phyloP scores from a whole-genome alignment of 2,888 invertebrate genomes.

The Podotricha telesiphe region DNA sequence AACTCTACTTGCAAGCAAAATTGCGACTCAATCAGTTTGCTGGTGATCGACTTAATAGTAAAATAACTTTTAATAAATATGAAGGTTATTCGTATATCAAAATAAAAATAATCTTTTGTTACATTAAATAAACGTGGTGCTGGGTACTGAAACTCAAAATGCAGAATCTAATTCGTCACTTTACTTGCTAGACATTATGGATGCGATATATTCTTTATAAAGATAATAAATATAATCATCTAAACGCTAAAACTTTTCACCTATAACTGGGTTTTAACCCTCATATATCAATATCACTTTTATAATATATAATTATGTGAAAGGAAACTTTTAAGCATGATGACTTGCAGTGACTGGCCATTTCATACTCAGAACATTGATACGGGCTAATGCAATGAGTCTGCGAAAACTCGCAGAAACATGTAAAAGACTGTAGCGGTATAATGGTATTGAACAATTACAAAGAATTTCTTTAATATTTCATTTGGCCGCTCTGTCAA shows the following conservation, averaged over 20 bases:
- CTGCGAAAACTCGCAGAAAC: slow-evolving; percentile 6
- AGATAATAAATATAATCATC: neutral
- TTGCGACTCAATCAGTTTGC: neutral
- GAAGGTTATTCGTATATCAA: too few species aligned
- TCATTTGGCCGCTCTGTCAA: too few species aligned
- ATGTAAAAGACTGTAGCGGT: neutral
- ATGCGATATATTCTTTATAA: too few species aligned
- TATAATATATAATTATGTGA: slow-evolving; percentile 15
- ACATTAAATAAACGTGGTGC: too few species aligned
- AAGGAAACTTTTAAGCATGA: slow-evolving; percentile 22
- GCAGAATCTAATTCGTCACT: too few species aligned
- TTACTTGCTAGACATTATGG: too few species aligned
- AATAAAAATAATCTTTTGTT: too few species aligned
- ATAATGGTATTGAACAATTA: slow-evolving; percentile 4
- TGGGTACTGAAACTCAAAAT: too few species aligned
- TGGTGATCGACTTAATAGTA: neutral
- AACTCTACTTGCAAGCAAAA: neutral
- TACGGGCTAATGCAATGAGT: slow-evolving; percentile 18
- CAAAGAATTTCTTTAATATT: neutral
- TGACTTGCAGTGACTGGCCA: slow-evolving; percentile 24
- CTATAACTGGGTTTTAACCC: neutral
- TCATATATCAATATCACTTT: slow-evolving; percentile 4
- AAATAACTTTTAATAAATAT: neutral
- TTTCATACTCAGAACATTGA: slow-evolving; percentile 20
- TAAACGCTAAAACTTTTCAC: neutral